Evolutionary conservation across 2,797 vertebrate genomes (phyloP), one percentile per base, ranked within the genome.

Genomic region (Scomberomorus guttatus): DNA sequence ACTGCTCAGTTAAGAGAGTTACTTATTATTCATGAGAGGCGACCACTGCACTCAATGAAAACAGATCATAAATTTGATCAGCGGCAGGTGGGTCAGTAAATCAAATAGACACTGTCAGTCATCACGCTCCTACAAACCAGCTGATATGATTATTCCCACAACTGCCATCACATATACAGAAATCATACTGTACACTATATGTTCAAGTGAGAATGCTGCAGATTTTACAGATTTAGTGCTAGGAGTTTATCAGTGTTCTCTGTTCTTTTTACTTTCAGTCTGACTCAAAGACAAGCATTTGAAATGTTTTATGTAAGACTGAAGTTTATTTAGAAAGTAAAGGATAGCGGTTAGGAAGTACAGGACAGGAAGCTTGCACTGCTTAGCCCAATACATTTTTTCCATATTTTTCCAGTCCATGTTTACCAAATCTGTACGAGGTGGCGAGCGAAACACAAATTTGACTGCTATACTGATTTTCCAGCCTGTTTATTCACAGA

Each of bases 21-120:
- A 25, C 52, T 79, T 84, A 79, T 87, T 87, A 90, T 89, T 87
- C 86, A 80, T 61, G 76, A 80, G 77, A 75, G 52, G 60, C 12
- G 4, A 77, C 44, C 63, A 12, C 67, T 46, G 58, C 64, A 79
- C 77, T 78, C 58, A 75, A 61, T 84, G 72, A 80, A 82, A 84
- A 77, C 57, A 64, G 34, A 72, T 66, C 55, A 76, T 76, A 80
- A 85, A 87, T 89, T n/a, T 84, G 67, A 86, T 73, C 71, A 72
- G 67, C 17, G 27, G 72, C 65, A 74, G 52, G 59, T 24, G 1
- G 48, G 52, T 74, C 63, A 44, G 39, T 82, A 57, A 67, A 78
- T 86, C 73, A 80, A 74, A 71, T 59, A 51, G 46, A 60, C 64
- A 54, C 25, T 56, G 73, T 77, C 72, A 79, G 46, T 72, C 61